Percentiles rank a stretch among this genome's conserved stretches.
phyloP scores from a whole-genome alignment of 2,888 invertebrate genomes.

The Ophraella communa region DNA sequence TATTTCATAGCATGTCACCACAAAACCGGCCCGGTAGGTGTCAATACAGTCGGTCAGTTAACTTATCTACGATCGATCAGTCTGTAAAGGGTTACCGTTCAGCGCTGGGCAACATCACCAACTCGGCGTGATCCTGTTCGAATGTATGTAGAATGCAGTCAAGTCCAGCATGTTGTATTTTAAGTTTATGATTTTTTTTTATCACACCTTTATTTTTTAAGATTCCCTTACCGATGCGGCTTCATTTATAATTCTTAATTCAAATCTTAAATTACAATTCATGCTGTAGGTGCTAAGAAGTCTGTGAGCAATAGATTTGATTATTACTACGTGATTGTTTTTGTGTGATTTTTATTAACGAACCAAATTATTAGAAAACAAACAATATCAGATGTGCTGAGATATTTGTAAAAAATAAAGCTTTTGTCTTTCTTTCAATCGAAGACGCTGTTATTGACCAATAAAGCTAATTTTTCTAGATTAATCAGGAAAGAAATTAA shows the following conservation, averaged over 20 bases:
- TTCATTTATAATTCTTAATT: constrained; percentile 20
- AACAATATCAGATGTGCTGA: too few relatives aligned
- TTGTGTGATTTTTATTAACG: too few relatives aligned
- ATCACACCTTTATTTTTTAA: constrained; percentile 51
- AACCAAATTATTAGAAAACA: too few relatives aligned
- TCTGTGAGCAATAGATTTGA: too few relatives aligned
- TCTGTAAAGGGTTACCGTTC: constrained; percentile 26
- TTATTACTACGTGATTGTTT: too few relatives aligned
- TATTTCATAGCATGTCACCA: constrained; percentile 60
- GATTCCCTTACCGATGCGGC: constrained; percentile 5
- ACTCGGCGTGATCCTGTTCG: constrained; percentile 56
- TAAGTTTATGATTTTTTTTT: constrained; percentile 54
- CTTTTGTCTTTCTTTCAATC: too few relatives aligned
- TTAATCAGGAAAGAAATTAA: too few relatives aligned
- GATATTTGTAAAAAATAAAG: too few relatives aligned
- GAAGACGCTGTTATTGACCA: too few relatives aligned
- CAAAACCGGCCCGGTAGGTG: constrained; percentile 59
- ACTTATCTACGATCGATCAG: constrained; percentile 33
- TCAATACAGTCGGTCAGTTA: constrained; percentile 50
- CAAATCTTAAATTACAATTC: constrained; percentile 9
- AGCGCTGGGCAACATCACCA: constrained; percentile 43
- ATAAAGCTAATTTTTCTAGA: too few relatives aligned
- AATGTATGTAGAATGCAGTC: constrained; percentile 57
- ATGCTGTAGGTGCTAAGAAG: too few relatives aligned
- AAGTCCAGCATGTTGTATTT: constrained; percentile 57